These are phyloP conservation scores for Furnarius figulus DNA, from an alignment of 2,113 vertebrate species.

Conservation along the genomic window DNA sequence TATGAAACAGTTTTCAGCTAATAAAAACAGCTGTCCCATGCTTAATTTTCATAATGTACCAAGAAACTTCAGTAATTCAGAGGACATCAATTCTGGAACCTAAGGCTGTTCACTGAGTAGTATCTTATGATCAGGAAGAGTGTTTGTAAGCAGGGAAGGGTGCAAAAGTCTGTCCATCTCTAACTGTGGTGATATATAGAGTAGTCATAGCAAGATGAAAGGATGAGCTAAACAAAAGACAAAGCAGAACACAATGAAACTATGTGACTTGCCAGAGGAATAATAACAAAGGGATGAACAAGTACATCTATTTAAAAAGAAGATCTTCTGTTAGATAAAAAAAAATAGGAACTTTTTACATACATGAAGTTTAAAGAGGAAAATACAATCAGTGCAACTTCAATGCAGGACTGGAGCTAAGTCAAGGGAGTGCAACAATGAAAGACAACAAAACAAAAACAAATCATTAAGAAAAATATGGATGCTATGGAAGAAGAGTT, in stretches of 20 bases:
- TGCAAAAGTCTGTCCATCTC: neutral
- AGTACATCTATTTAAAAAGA: conserved; percentile 5
- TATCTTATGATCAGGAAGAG: neutral
- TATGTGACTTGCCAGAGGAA: neutral
- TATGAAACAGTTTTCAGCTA: neutral
- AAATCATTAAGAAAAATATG: neutral
- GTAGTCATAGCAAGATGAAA: neutral
- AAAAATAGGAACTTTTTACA: conserved; percentile 29
- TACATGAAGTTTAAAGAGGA: neutral
- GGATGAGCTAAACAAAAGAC: conserved; percentile 6
- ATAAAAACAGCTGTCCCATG: neutral
- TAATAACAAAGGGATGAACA: neutral
- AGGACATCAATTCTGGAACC: neutral
- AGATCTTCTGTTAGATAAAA: conserved; percentile 8
- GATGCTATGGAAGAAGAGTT: conserved; percentile 33
- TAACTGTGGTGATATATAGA: neutral
- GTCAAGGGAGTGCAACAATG: neutral
- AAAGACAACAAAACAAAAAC: conserved; percentile 1
- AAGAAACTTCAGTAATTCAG: neutral
- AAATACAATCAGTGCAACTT: conserved; percentile 1
- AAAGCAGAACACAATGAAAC: conserved; percentile 12
- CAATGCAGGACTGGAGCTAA: neutral
- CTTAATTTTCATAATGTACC: neutral
- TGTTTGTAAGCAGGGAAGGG: neutral
- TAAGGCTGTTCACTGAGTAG: neutral